Conservation (phyloP, 2,113 vertebrate genomes). For the Oophaga pumilio region DNA sequence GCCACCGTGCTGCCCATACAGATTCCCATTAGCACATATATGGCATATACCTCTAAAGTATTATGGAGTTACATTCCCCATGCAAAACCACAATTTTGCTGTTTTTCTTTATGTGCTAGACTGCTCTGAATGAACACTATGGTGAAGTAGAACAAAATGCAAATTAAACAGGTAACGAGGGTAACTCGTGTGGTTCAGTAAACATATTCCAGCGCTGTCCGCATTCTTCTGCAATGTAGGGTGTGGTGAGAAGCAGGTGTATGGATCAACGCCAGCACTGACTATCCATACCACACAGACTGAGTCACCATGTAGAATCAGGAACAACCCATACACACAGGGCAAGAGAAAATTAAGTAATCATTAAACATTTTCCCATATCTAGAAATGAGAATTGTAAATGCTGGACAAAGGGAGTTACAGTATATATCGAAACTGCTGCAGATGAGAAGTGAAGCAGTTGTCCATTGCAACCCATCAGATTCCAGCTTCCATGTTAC, state of each 20-base stretch:
- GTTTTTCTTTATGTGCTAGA: too few relatives aligned
- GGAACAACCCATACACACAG: conserved; percentile 25
- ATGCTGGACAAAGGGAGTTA: neutral
- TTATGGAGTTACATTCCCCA: too few relatives aligned
- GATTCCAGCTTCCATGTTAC: too few relatives aligned
- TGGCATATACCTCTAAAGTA: too few relatives aligned
- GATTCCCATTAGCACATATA: too few relatives aligned
- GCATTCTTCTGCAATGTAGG: conserved; percentile 55
- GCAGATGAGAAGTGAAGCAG: too few relatives aligned
- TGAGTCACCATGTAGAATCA: conserved; percentile 67
- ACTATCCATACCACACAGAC: conserved; percentile 71
- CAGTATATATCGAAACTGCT: too few relatives aligned
- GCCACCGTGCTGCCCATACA: too few relatives aligned
- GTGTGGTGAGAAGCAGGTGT: conserved; percentile 77
- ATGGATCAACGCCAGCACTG: conserved; percentile 68
- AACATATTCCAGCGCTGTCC: neutral
- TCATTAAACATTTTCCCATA: neutral
- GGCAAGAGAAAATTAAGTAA: neutral
- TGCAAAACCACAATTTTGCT: too few relatives aligned
- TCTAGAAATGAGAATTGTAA: neutral
- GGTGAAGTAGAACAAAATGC: neutral
- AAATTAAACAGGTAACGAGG: neutral
- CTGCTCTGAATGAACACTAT: too few relatives aligned
- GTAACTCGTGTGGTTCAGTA: neutral
- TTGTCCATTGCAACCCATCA: too few relatives aligned